Evolutionary conservation across 1,140 invertebrate genomes (phyloP).

Genomic region (Lordiphosa mommai): DNA sequence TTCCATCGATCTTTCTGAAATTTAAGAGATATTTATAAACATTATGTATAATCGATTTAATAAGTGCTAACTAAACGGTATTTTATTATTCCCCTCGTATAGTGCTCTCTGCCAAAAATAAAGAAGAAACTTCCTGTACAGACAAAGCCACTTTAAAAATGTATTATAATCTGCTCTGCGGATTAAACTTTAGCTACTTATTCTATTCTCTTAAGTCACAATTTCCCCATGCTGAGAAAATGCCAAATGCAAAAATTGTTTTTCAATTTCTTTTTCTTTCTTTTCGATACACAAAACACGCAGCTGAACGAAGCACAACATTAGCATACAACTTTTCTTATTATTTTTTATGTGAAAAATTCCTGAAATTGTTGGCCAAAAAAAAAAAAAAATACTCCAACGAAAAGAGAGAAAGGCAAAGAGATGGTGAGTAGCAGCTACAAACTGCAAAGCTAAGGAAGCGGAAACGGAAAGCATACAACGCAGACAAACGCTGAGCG

Average conservation of each 20-base stretch:
- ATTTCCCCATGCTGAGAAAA: constrained; percentile 41
- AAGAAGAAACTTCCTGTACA: background rate
- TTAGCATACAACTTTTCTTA: constrained; percentile 78
- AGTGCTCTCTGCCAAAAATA: too few species aligned
- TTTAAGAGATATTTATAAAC: too few species aligned
- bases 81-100: too few species aligned
- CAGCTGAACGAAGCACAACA: constrained; percentile 44
- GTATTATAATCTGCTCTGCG: constrained; percentile 39
- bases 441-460: constrained; percentile 73
- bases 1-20: too few species aligned
- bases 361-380: constrained; percentile 40
- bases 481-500: constrained; percentile 67
- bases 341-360: constrained; percentile 78
- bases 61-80: too few species aligned
- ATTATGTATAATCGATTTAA: too few species aligned
- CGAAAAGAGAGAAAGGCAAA: background rate
- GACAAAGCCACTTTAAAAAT: constrained; percentile 26
- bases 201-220: constrained; percentile 36
- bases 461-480: constrained; percentile 76
- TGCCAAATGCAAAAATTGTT: constrained; percentile 74
- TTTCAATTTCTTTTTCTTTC: constrained; percentile 71
- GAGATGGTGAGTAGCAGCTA: constrained; percentile 29
- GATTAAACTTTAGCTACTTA: constrained; percentile 41
- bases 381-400: constrained; percentile 25
- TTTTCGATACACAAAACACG: constrained; percentile 48